Conservation (phyloP, 2,797 vertebrate genomes). For the Siniperca scherzeri region DNA sequence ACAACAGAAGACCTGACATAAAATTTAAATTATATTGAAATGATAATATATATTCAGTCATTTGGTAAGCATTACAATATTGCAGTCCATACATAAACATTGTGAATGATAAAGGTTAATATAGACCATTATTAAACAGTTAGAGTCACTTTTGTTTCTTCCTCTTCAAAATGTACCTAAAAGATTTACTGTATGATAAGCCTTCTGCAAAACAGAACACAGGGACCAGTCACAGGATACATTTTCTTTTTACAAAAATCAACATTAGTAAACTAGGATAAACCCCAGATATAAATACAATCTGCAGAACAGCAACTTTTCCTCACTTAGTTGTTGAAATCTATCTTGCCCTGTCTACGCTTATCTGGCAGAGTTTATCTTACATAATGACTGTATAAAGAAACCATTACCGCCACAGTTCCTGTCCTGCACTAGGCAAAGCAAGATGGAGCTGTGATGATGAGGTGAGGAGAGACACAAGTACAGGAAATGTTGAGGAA, state of each 20-base stretch:
- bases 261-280: slow-evolving; percentile 27
- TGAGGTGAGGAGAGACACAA: slow-evolving; percentile 50
- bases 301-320: slow-evolving; percentile 14
- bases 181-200: slow-evolving; percentile 3
- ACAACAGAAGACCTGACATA: background rate
- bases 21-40: background rate
- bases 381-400: slow-evolving; percentile 57
- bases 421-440: slow-evolving; percentile 48
- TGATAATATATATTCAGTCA: background rate
- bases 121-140: background rate
- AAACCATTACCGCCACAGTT: slow-evolving; percentile 59
- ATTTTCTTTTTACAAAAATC: slow-evolving; percentile 35
- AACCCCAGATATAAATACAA: slow-evolving; percentile 44
- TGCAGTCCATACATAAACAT: background rate
- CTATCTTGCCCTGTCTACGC: slow-evolving; percentile 12
- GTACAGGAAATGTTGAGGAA: slow-evolving; percentile 59
- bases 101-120: background rate
- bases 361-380: slow-evolving; percentile 66
- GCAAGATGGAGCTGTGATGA: slow-evolving; percentile 28
- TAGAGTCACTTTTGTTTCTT: slow-evolving; percentile 13
- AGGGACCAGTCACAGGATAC: slow-evolving; percentile 9
- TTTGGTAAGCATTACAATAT: background rate
- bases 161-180: background rate
- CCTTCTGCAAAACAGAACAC: slow-evolving; percentile 14
- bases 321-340: slow-evolving; percentile 37